Percentiles rank a stretch among this genome's conserved stretches.
Evolutionary conservation across 2,888 invertebrate genomes (phyloP).

Genomic region (Acheta domesticus): DNA sequence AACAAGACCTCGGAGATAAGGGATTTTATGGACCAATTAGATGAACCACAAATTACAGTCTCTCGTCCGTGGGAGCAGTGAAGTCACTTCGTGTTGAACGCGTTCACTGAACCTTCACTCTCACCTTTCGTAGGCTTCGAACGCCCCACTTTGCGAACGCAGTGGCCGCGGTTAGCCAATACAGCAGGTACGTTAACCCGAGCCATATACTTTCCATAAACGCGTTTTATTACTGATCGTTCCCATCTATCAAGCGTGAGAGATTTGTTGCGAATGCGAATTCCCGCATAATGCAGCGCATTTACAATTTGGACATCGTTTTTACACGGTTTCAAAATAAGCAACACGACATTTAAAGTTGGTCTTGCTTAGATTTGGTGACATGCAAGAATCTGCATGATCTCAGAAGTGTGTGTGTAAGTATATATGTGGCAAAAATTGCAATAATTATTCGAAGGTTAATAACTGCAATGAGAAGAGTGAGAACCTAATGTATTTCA

Average conservation of each 20-base stretch:
- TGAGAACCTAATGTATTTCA: no score
- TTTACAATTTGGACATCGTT: no score
- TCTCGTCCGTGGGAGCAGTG: neutral
- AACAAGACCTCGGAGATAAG: no score
- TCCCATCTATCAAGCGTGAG: neutral
- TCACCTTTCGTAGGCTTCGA: neutral
- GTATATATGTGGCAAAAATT: no score
- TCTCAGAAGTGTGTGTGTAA: no score
- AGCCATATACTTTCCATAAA: slow-evolving; percentile 1
- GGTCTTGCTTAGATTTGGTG: no score
- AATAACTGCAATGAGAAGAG: no score
- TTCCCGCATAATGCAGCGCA: neutral
- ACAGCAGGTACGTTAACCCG: neutral
- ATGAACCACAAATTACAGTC: neutral
- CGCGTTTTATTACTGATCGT: neutral
- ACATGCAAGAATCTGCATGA: no score
- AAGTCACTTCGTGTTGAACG: neutral
- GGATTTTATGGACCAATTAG: no score
- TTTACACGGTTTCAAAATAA: no score
- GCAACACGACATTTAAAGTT: no score
- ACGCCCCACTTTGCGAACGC: slow-evolving; percentile 4
- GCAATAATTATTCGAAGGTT: no score
- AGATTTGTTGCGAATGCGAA: neutral
- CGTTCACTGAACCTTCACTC: neutral
- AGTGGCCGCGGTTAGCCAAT: neutral